Conservation (phyloP, 2,797 vertebrate species). For the Peromyscus aztecus region DNA sequence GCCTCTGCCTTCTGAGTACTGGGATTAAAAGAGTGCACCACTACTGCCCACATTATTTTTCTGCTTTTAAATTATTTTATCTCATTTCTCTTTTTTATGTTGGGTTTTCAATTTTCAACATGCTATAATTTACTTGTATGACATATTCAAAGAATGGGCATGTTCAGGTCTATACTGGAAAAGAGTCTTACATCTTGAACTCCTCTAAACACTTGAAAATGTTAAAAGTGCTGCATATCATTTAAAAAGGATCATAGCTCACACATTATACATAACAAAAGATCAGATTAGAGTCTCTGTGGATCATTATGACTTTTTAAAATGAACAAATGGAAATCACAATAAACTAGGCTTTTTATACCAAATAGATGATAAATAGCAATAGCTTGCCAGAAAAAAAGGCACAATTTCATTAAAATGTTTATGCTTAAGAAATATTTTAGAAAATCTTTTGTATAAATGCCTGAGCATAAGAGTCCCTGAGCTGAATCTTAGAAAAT, state of each 20-base stretch:
- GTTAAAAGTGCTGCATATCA: neutral
- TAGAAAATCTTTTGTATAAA: conserved; percentile 30
- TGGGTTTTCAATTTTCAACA: neutral
- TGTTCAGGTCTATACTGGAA: neutral
- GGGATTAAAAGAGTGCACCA: neutral
- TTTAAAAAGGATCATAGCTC: neutral
- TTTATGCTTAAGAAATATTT: conserved; percentile 16
- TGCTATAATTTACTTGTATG: neutral
- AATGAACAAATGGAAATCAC: conserved; percentile 1
- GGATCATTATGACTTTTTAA: neutral
- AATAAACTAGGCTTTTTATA: neutral
- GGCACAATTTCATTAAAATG: conserved; percentile 7
- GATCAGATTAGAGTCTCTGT: neutral
- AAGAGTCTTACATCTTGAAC: neutral
- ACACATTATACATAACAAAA: neutral
- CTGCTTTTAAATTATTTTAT: neutral
- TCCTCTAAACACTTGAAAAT: neutral
- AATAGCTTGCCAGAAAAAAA: conserved; percentile 15
- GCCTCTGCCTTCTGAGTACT: too few species aligned
- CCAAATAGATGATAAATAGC: neutral
- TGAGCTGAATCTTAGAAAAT: conserved; percentile 56
- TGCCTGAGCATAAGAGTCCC: neutral
- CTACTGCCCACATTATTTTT: neutral
- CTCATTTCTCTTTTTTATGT: neutral
- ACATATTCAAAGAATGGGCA: neutral